phyloP scores from a whole-genome alignment of 2,888 invertebrate species.

The Abrostola triplasia region DNA sequence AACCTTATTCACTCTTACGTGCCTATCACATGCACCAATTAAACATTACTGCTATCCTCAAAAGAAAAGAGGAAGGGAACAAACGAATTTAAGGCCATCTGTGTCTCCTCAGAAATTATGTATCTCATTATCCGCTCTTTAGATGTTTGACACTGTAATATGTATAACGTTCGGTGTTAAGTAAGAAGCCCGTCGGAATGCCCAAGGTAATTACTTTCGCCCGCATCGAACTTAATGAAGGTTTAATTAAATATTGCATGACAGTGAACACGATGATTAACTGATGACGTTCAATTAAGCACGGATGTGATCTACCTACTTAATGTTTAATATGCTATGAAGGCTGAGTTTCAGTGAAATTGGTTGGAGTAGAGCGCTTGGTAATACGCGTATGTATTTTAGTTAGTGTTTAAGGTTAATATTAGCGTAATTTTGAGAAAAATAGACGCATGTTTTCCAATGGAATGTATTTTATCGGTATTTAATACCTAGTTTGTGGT shows the following conservation, averaged over 20 bases:
- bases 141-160: constrained; percentile 39
- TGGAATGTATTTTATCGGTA: too few species aligned
- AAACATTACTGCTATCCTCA: constrained; percentile 7
- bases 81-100: constrained; percentile 23
- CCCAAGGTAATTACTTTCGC: constrained; percentile 70
- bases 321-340: constrained; percentile 3
- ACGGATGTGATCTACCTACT: constrained; percentile 19
- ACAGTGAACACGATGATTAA: constrained; percentile 65
- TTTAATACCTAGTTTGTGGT: too few species aligned
- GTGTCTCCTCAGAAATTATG: constrained; percentile 40
- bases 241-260: constrained; percentile 75
- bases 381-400: too few species aligned
- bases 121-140: constrained; percentile 42
- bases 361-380: too few species aligned
- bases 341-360: constrained; percentile 3
- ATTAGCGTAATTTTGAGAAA: too few species aligned
- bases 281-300: constrained; percentile 56
- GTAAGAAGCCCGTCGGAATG: constrained; percentile 66
- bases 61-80: neutral
- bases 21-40: constrained; percentile 9
- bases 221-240: constrained; percentile 74
- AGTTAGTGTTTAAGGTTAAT: too few species aligned
- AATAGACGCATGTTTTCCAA: too few species aligned
- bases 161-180: constrained; percentile 45
- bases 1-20: too few species aligned